Evolutionary conservation across 1,140 invertebrate genomes (phyloP).

Genomic region (Ceratina australensis): DNA sequence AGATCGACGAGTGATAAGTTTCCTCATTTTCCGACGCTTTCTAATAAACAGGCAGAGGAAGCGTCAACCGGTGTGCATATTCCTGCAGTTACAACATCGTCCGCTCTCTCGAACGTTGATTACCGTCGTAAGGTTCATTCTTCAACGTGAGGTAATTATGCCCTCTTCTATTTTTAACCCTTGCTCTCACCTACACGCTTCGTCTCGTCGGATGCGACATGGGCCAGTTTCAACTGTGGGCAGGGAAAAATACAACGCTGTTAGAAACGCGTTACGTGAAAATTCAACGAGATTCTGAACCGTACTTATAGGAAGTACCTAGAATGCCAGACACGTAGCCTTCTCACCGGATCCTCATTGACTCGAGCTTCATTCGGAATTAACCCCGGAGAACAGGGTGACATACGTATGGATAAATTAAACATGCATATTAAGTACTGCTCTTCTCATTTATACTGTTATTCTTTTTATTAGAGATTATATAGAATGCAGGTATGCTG

Average conservation of each 20-base stretch:
- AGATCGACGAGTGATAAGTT: constrained; percentile 4
- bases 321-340: constrained; percentile 40
- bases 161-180: constrained; percentile 12
- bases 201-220: neutral
- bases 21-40: neutral
- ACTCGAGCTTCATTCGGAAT: constrained; percentile 37
- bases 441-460: too few relatives aligned
- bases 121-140: constrained; percentile 8
- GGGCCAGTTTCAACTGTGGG: neutral
- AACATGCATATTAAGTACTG: neutral
- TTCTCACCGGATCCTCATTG: constrained; percentile 44
- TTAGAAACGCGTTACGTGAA: constrained; percentile 45
- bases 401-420: neutral
- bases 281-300: constrained; percentile 43
- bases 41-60: too few relatives aligned
- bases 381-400: constrained; percentile 14
- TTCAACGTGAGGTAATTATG: constrained; percentile 4
- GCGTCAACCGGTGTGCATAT: too few relatives aligned
- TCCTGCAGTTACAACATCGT: neutral
- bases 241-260: constrained; percentile 3
- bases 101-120: neutral
- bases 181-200: neutral
- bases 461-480: too few relatives aligned
- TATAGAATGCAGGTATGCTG: too few relatives aligned
- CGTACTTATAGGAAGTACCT: constrained; percentile 1